Evolutionary conservation across 2,113 vertebrate genomes (phyloP).

Genomic region (Salvelinus sp.): DNA sequence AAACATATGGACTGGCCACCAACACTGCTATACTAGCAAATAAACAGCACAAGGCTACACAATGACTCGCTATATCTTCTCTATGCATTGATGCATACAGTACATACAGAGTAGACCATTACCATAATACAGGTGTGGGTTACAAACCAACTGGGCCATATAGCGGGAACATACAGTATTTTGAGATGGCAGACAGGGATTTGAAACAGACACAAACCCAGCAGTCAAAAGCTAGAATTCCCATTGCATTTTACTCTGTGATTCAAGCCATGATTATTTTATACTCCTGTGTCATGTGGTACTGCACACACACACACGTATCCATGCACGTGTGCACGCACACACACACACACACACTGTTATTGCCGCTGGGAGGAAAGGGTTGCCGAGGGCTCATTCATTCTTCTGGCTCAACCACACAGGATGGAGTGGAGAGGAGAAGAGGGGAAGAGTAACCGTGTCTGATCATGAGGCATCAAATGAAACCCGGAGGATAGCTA

Average conservation of each 20-base stretch:
- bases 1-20: no score
- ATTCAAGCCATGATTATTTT: neutral
- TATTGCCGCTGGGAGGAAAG: neutral
- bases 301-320: constrained; percentile 11
- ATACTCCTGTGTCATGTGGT: neutral
- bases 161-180: no score
- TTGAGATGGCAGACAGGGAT: neutral
- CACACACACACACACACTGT: neutral
- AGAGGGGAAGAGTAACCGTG: no score
- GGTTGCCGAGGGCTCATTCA: neutral
- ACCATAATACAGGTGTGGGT: no score
- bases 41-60: no score
- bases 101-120: no score
- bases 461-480: no score
- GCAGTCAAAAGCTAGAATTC: neutral
- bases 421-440: neutral
- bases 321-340: neutral
- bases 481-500: no score
- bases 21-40: no score
- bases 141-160: neutral
- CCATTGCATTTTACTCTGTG: neutral
- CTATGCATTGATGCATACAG: no score
- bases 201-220: neutral
- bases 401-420: neutral
- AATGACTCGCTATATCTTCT: no score